These are phyloP conservation scores for Eptatretus atami DNA, from an alignment of 2,797 vertebrate species.

Conservation along the genomic window DNA sequence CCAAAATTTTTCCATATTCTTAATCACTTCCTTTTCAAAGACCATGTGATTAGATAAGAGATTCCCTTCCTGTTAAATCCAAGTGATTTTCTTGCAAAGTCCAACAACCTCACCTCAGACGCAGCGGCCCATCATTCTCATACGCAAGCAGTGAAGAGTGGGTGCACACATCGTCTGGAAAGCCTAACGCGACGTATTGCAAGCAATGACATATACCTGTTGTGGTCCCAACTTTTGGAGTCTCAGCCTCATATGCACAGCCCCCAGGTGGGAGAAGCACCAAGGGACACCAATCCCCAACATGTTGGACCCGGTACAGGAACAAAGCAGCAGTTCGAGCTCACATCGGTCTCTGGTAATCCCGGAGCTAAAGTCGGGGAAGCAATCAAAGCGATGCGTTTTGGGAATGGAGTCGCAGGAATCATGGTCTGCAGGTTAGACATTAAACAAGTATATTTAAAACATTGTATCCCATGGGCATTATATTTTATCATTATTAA, in stretches of 20 bases:
- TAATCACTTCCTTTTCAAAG: no score
- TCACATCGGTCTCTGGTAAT: conserved; percentile 19
- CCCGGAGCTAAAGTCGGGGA: conserved; percentile 17
- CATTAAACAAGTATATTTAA: no score
- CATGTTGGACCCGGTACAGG: conserved; percentile 11
- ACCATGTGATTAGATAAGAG: no score
- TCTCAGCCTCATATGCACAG: conserved; percentile 22
- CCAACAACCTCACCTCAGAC: conserved; percentile 19
- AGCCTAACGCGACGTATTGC: conserved; percentile 16
- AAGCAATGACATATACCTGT: conserved; percentile 21
- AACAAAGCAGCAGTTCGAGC: conserved; percentile 32
- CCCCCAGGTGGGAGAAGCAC: conserved; percentile 34
- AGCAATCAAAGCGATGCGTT: conserved; percentile 24
- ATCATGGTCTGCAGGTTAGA: no score
- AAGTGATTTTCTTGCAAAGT: no score
- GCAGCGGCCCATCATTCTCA: conserved; percentile 25
- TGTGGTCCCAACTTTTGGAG: conserved; percentile 18
- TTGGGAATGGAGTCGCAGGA: conserved; percentile 8
- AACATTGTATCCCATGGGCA: no score
- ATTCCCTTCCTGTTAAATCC: no score
- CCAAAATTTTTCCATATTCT: no score
- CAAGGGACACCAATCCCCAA: conserved; percentile 15
- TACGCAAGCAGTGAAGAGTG: conserved; percentile 20
- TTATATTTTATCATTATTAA: no score
- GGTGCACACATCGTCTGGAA: conserved; percentile 18